Conservation (phyloP, 2,888 invertebrate species). For the Drosophila flavopinicola region DNA sequence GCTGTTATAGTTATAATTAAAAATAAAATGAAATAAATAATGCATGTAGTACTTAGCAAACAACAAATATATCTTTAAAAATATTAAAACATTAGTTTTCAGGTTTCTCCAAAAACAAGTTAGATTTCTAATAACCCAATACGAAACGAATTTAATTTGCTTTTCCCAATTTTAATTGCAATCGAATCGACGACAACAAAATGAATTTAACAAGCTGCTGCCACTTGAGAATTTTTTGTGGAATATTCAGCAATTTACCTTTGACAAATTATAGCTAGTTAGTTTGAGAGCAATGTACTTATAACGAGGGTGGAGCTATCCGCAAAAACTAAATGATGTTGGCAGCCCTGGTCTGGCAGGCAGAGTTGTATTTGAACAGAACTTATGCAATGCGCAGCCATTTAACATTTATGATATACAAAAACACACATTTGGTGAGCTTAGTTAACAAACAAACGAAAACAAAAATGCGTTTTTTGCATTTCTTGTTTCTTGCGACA, state of each 20-base stretch:
- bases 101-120: no score
- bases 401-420: slow-evolving; percentile 72
- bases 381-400: slow-evolving; percentile 53
- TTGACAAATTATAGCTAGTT: slow-evolving; percentile 9
- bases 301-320: not conserved
- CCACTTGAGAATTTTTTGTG: slow-evolving; percentile 49
- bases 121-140: slow-evolving; percentile 38
- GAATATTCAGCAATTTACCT: not conserved
- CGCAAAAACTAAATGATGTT: not conserved
- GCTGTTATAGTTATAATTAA: no score
- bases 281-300: not conserved
- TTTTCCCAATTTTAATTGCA: no score
- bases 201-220: slow-evolving; percentile 15
- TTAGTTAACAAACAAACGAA: no score
- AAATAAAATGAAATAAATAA: no score
- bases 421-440: slow-evolving; percentile 12
- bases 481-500: slow-evolving; percentile 25
- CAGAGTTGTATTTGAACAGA: slow-evolving; percentile 38
- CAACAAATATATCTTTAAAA: no score
- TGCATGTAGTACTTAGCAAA: no score
- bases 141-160: no score
- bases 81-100: no score
- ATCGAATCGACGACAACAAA: not conserved
- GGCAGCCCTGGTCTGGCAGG: slow-evolving; percentile 29
- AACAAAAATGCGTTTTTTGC: slow-evolving; percentile 32